Percentiles rank a stretch among this genome's conserved stretches.
phyloP scores from a whole-genome alignment of 2,888 invertebrate genomes.

The Nudaria mundana region DNA sequence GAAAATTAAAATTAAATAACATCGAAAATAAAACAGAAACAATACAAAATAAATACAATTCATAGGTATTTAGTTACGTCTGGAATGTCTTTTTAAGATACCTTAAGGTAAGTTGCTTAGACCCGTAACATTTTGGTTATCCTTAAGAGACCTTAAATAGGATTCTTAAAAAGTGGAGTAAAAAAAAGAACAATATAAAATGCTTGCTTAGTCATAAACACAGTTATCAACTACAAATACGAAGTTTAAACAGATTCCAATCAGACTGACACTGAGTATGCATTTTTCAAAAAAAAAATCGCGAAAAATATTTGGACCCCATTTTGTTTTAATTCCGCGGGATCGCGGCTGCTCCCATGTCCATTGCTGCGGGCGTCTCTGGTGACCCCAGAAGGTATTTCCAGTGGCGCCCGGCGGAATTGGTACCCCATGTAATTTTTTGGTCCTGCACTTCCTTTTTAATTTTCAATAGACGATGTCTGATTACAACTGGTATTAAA shows the following conservation, averaged over 20 bases:
- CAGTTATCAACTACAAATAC: neutral
- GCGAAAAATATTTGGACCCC: too few relatives aligned
- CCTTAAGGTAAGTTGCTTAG: conserved; percentile 22
- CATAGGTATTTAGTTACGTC: conserved; percentile 14
- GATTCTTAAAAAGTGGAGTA: conserved; percentile 39
- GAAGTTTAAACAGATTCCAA: neutral
- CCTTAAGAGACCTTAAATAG: conserved; percentile 40
- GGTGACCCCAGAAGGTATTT: too few relatives aligned
- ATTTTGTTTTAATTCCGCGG: too few relatives aligned
- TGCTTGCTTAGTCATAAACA: neutral
- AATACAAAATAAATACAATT: conserved; percentile 24
- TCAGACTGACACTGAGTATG: too few relatives aligned
- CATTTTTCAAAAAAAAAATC: too few relatives aligned
- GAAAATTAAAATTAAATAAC: conserved; percentile 45
- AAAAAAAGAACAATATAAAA: conserved; percentile 24
- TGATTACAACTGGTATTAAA: too few relatives aligned
- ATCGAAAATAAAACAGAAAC: conserved; percentile 37
- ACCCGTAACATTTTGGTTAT: conserved; percentile 4
- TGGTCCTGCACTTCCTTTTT: too few relatives aligned
- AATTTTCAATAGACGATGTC: too few relatives aligned
- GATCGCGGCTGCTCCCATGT: too few relatives aligned
- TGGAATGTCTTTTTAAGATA: conserved; percentile 54
- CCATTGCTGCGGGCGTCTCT: too few relatives aligned
- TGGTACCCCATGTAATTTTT: too few relatives aligned
- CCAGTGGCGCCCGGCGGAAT: too few relatives aligned